Evolutionary conservation across 2,888 invertebrate genomes (phyloP), one percentile per base, ranked within the genome.

Genomic region (Tryphoninae sp.): DNA sequence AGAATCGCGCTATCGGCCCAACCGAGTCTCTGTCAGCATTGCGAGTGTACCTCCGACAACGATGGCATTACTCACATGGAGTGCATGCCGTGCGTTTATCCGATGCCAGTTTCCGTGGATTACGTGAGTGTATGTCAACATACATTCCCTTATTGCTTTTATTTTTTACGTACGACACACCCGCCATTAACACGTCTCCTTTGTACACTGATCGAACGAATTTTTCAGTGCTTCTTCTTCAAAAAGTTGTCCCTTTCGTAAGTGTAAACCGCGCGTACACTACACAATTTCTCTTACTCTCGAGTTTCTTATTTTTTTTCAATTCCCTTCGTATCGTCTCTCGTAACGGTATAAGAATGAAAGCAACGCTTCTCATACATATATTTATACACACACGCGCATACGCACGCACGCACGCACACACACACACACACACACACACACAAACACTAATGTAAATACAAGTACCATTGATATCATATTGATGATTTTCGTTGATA

Each of bases 21-120:
- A 22, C 94, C 95, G 1, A 93, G 92, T 71, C 87, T 91, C 7
- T 95, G 95, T 85, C 95, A 96, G 87, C 93, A 93, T 40, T 96
- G 96, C 89, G 96, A 96, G 87, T 96, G 96, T 86, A 94, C 94
- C 1, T 94, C 95, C 2, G 94, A 95, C 86, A 94, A 95, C 82
- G 93, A 94, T 55, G 95, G 95, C 0, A 92, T 95, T 22, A 94
- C 95, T 3, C 94, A 93, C 89, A 93, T 95, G 92, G 94, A 94
- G 83, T 96, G 96, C 87, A 93, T 94, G 79, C 94, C 95, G 0
- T 95, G 95, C 87, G 91, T 91, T 68, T 93, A 93, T 88, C 94
- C 94, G 2, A 92, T 91, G 53, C 92, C 93, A 1, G 89, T 92
- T 11, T 89, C 91, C 69, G 91, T 93, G 19, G 93, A 94, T 89